These are phyloP conservation scores for Coregonus ussuriensis DNA, from an alignment of 2,797 vertebrate genomes.

Conservation along the genomic window DNA sequence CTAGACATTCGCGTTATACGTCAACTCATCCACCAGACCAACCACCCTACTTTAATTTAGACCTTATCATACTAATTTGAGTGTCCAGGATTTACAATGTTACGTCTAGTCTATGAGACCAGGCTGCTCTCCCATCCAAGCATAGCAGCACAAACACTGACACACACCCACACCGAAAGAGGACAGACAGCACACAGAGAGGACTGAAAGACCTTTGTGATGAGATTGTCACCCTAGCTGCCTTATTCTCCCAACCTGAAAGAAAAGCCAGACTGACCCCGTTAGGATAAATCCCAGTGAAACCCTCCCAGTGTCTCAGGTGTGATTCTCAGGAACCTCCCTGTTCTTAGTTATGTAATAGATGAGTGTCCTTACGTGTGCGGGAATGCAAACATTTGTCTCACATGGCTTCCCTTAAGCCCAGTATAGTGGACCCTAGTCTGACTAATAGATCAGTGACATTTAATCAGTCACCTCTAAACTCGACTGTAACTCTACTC, in stretches of 20 bases:
- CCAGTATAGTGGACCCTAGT: neutral
- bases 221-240: slow-evolving; percentile 20
- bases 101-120: too few species aligned
- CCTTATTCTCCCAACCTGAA: slow-evolving; percentile 23
- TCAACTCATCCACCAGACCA: too few species aligned
- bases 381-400: slow-evolving; percentile 20
- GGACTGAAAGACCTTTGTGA: slow-evolving; percentile 25
- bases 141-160: too few species aligned
- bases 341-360: slow-evolving; percentile 41
- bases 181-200: slow-evolving; percentile 27
- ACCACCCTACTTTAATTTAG: too few species aligned
- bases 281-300: slow-evolving; percentile 26
- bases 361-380: neutral
- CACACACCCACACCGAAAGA: neutral
- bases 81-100: too few species aligned
- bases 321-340: slow-evolving; percentile 27
- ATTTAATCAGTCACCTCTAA: slow-evolving; percentile 1
- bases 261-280: slow-evolving; percentile 36
- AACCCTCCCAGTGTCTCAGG: slow-evolving; percentile 10
- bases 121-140: too few species aligned
- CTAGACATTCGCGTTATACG: too few species aligned
- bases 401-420: slow-evolving; percentile 2
- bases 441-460: neutral
- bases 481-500: neutral
- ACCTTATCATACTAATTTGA: too few species aligned